Base-by-base conservation (phyloP, 2,888 invertebrate species). In the Linyphia triangularis region DNA sequence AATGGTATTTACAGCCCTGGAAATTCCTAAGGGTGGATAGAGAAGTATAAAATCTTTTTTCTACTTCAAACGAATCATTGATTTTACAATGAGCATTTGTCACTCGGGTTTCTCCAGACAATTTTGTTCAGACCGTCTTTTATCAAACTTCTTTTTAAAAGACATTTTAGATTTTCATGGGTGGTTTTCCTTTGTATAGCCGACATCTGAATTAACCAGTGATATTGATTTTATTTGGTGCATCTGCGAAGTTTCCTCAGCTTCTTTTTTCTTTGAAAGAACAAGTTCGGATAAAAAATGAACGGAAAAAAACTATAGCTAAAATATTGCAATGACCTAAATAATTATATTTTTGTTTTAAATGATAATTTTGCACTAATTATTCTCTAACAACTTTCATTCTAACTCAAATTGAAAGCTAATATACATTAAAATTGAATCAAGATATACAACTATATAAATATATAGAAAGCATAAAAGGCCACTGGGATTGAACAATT, bases 11-110 rank as follows among this genome's bases (percentile, higher is more conserved):
- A 24, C 69, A 19, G 30, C 63, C n/a, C 28, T 65, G 26, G 40
- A 65, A 57, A 51, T 51, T n/a, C 30, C 51, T 51, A 67, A 51
- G 51, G 19, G 79, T n/a, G 51, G 24, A 33, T 30, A 30, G 69
- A 67, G 57, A 16, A 51, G 28, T 26, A 43, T 16, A 51, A 59
- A 37, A 33, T 22, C n/a, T 51, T 51, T 51, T 51, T 13, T n/a
- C 26, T 69, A 19, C 70, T 26, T 69, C 70, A 70, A 82, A 82
- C 81, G 70, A 69, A 82, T 28, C 81, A 82, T 82, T 82, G 81
- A 82, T 82, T 82, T 82, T 82, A 70, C 81, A 82, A 82, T 82
- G 81, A 82, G 61, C 81, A 82, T 82, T 82, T 37, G 81, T 82
- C 81, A 82, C 43, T 78, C 40, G 51, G 51, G n/a, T 51, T 51